Evolutionary conservation across 2,797 vertebrate species (phyloP).

Genomic region (Neoniphon sammara): DNA sequence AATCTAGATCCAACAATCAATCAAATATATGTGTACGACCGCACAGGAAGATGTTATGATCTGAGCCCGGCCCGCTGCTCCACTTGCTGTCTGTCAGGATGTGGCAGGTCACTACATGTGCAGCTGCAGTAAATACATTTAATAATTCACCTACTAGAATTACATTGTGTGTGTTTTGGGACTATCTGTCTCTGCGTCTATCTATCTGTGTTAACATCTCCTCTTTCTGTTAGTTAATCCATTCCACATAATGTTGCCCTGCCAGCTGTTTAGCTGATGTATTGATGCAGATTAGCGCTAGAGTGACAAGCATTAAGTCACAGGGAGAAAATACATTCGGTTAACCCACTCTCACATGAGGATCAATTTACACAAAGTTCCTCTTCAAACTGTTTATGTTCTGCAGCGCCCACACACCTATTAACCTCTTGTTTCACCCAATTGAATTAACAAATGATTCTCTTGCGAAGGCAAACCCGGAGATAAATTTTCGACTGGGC

Average conservation of each 20-base stretch:
- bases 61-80: neutral
- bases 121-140: conserved; percentile 8
- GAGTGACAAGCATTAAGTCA: conserved; percentile 41
- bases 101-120: neutral
- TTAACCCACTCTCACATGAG: conserved; percentile 51
- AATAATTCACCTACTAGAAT: conserved; percentile 17
- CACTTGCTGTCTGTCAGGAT: neutral
- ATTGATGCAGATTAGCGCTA: conserved; percentile 55
- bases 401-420: conserved; percentile 39
- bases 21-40: neutral
- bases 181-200: neutral
- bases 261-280: conserved; percentile 61
- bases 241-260: conserved; percentile 52
- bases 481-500: conserved; percentile 55
- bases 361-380: conserved; percentile 55
- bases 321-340: conserved; percentile 37
- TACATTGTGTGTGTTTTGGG: conserved; percentile 33
- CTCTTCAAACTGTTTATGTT: conserved; percentile 56
- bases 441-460: conserved; percentile 67
- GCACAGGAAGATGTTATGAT: neutral
- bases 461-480: conserved; percentile 42
- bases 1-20: neutral
- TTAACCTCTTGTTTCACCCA: conserved; percentile 70
- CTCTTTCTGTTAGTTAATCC: conserved; percentile 59
- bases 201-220: conserved; percentile 48